Base-by-base conservation (phyloP, 2,888 invertebrate species). In the Perdita meconis region DNA sequence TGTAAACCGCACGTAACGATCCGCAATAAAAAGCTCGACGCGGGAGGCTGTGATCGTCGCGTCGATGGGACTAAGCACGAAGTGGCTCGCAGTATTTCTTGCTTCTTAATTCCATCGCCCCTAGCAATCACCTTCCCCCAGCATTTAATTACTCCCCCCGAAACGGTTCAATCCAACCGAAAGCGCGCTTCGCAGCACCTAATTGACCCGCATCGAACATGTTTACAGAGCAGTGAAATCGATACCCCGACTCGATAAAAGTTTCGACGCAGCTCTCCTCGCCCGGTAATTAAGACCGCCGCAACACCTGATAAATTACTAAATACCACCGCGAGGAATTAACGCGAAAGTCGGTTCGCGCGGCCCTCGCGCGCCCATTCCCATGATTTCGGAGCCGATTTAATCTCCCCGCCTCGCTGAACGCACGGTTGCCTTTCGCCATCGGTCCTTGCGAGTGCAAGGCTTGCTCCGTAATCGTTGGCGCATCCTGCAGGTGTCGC, bases 401-500 rank as follows among this genome's bases (percentile, higher is more conserved):
- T 40, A 19, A 71, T 68, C 50, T 50, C 57, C 2, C 16, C 44
- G n/a, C 22, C 6, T 19, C 16, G 38, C 56, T 42, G 36, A 40
- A 72, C 60, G 72, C 60, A 50, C n/a, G 24, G 57, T 24, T 38
- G 71, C 42, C 19, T 55, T 24, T 3, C 19, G 12, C 50, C 16
- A 8, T 74, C 75, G 16, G 12, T 12, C 66, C 44, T n/a, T 26
- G n/a, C 36, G 40, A 19, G 38, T 44, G 34, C 26, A 30, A 19
- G 34, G 57, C 16, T 19, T 13, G 19, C 34, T 22, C 47, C 12
- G 50, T 64, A 78, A 78, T 78, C 65, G 67, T 4, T 22, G 22
- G 67, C 19, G 59, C 78, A 72, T 78, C 78, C 64, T 72, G 78
- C 78, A 78, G 78, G 78, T 78, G 78, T 78, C 78, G 78, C 72